Evolutionary conservation across 1,140 invertebrate species (phyloP), one percentile per base, ranked within the genome.

Genomic region (Vanessa atalanta): DNA sequence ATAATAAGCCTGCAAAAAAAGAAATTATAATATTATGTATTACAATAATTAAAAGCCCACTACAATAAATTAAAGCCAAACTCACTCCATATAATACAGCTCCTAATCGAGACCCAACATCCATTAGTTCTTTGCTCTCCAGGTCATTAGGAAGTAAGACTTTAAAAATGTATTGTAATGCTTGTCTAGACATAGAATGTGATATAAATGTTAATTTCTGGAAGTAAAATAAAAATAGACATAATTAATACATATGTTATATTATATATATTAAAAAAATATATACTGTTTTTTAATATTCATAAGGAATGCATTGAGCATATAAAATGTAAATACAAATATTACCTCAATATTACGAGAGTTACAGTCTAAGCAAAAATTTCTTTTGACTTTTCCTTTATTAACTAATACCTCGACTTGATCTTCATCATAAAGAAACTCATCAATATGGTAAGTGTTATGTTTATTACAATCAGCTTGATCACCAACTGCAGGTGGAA

Each of bases 81-180:
- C 91, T 93, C 93, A 96, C 96, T 73, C 95, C 95, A 93, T 95
- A 96, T 43, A 96, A 87, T 68, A 96, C 93, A 76, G 94, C 94
- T 68, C 96, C 96, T 70, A 96, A 89, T 88, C 96, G 93, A 14
- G 95, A 96, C 11, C 96, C 96, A 65, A 96, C 85, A 90, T 96
- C 96, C 16, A 97, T 80, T 65, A 96, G 82, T 69, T 90, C 93
- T 90, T 95, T 96, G 14, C 90, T 93, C 74, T 94, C 88, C 64
- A 96, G 88, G 79, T 93, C 88, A 65, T 93, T 90, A 65, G 95
- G 95, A 61, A 96, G 88, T 31, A 95, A 79, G 55, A 93, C 93
- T 60, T 94, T 94, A 80, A 96, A 96, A 70, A 96, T 94, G 74
- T 94, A 95, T 75, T 94, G 93, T 15, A 96, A 83, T 61, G 93